Evolutionary conservation across 1,140 invertebrate species (phyloP).

Genomic region (Heliconius hewitsoni): DNA sequence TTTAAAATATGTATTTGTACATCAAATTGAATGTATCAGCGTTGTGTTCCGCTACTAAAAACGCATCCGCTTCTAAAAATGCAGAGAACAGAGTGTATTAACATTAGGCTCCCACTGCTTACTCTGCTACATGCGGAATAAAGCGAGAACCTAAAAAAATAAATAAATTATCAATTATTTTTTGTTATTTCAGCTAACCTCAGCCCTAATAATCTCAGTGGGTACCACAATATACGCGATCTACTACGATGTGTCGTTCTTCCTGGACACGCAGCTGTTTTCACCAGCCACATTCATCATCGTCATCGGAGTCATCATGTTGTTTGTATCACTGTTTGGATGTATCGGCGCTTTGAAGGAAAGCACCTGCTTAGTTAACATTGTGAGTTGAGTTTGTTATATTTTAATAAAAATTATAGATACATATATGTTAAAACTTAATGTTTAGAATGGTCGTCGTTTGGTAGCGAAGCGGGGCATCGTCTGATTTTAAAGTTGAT

Average conservation of each 20-base stretch:
- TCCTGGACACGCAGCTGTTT: constrained; percentile 86
- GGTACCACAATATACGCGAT: constrained; percentile 89
- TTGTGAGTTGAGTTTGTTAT: constrained; percentile 81
- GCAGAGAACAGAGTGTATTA: no score
- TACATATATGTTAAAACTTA: no score
- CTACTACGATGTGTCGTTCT: constrained; percentile 87
- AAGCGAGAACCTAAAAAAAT: background rate
- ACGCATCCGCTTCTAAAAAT: no score
- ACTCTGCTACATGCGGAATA: no score
- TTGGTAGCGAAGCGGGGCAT: no score
- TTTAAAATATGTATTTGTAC: no score
- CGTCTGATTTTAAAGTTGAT: no score
- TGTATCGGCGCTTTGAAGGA: constrained; percentile 91
- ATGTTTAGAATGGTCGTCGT: no score
- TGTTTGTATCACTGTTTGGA: constrained; percentile 90
- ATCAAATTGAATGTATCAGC: no score
- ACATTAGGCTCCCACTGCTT: no score
- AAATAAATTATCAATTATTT: background rate
- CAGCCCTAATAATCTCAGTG: constrained; percentile 88
- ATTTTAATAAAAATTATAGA: no score
- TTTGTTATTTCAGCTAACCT: constrained; percentile 84
- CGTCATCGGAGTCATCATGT: constrained; percentile 88
- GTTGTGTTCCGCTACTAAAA: no score
- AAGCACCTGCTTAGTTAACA: constrained; percentile 90
- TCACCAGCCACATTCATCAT: constrained; percentile 89